Evolutionary conservation across 2,113 vertebrate species (phyloP).

Genomic region (Epinephelus cyanopodus): DNA sequence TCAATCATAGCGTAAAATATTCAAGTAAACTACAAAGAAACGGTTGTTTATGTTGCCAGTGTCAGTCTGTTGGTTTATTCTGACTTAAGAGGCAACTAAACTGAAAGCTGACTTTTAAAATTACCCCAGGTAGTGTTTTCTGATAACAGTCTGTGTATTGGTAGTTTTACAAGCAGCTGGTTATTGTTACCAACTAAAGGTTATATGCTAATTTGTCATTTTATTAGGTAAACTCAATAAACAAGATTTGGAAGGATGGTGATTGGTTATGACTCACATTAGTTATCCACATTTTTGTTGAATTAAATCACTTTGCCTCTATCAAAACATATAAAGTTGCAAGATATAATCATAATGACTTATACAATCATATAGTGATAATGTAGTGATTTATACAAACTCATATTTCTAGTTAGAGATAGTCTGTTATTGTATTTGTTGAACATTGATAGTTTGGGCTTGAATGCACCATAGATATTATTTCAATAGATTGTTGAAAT

Average conservation of each 20-base stretch:
- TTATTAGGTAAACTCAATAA: background rate
- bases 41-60: background rate
- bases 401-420: background rate
- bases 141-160: background rate
- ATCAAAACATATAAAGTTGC: background rate
- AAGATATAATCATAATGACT: too few species aligned
- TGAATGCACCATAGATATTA: background rate
- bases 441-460: background rate
- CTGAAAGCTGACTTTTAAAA: background rate
- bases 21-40: background rate
- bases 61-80: background rate
- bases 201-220: background rate
- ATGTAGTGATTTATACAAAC: background rate
- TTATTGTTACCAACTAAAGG: background rate
- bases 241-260: background rate
- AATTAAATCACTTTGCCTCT: background rate
- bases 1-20: background rate
- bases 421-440: background rate
- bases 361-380: background rate
- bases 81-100: background rate
- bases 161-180: background rate
- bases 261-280: background rate
- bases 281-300: background rate
- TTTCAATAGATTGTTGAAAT: background rate
- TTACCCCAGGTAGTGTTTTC: too few species aligned